These are phyloP conservation scores for Drosophila murphyi DNA, from an alignment of 1,140 invertebrate species.

Conservation along the genomic window DNA sequence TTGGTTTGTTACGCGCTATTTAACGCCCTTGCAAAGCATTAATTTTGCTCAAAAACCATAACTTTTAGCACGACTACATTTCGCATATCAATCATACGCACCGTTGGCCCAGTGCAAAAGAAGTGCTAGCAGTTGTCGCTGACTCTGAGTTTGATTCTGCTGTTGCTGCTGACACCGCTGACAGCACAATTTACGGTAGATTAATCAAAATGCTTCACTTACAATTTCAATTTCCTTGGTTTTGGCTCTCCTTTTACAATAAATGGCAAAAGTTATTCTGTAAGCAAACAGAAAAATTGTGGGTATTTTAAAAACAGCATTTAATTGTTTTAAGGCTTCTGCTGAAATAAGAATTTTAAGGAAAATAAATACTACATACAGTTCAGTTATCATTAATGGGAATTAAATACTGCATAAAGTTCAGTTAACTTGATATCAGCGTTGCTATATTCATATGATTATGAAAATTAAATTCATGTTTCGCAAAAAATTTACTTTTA, in stretches of 20 bases:
- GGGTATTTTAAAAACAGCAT: background rate
- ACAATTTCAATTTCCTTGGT: slow-evolving; percentile 29
- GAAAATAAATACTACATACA: no score
- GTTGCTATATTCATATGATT: background rate
- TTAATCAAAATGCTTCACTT: slow-evolving; percentile 58
- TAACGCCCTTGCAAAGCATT: slow-evolving; percentile 41
- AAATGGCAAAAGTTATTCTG: slow-evolving; percentile 6
- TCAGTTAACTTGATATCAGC: background rate
- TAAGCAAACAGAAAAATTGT: slow-evolving; percentile 4
- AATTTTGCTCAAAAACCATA: slow-evolving; percentile 23
- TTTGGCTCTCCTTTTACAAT: background rate
- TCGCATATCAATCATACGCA: slow-evolving; percentile 73
- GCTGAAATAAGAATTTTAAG: background rate
- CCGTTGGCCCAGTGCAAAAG: slow-evolving; percentile 43
- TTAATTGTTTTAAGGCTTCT: background rate
- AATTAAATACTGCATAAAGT: background rate
- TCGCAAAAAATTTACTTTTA: no score
- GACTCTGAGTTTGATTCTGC: background rate
- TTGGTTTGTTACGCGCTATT: slow-evolving; percentile 47
- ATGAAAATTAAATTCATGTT: no score
- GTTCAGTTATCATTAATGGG: background rate
- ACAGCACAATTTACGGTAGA: slow-evolving; percentile 64
- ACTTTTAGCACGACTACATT: slow-evolving; percentile 25
- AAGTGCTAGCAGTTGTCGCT: slow-evolving; percentile 27
- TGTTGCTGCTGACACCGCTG: slow-evolving; percentile 33